Base-by-base conservation (phyloP, 2,797 vertebrate genomes). In the Pantherophis alleghaniensis region DNA sequence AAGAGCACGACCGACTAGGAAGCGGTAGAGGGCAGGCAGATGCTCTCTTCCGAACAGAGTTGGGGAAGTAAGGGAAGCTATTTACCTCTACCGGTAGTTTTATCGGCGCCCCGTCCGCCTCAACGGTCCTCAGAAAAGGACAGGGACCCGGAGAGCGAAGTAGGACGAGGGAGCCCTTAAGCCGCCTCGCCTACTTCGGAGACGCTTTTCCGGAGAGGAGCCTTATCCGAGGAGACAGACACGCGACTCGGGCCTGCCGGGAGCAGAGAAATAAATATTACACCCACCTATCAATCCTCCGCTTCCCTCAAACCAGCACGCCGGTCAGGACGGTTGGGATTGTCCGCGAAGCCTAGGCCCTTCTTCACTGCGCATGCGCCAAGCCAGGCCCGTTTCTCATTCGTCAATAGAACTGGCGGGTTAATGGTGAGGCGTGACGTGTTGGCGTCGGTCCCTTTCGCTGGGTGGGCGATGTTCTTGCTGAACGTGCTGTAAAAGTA, bases 311-410 rank as follows among this genome's bases (percentile, higher is more conserved):
- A 3, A 24, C 69, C 90, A 5, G 7, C 16, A 10, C 26, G 26
- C 90, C 12, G 26, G 7, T 14, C 51, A 4, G 28, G 26, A 12
- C 56, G 0, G 14, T 18, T 6, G 42, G 42, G 26, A 13, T 2
- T 28, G 0, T 22, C 87, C 14, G 12, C 63, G 1, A 14, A 14
- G 10, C 7, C 13, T 47, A 91, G 92, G 94, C 94, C 92, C 10
- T 37, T 59, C 53, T 13, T 6, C 7, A n/a, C 0, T 69, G 86
- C 94, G 94, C 94, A 60, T 91, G 92, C 92, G 92, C 24, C 22
- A 2, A 66, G 3, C 1, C 0, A 3, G 1, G 2, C 3, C 22
- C 0, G 0, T 57, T 63, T 63, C n/a, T 13, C 20, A 9, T 20
- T 56, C 11, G 28, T 14, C 5, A 0, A 12, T n/a, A 26, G 14